A percentile compares a stretch with the other conserved stretches of the same genome.
These are phyloP conservation scores for Tetragnatha versicolor DNA, from an alignment of 1,140 invertebrate genomes.

Conservation along the genomic window DNA sequence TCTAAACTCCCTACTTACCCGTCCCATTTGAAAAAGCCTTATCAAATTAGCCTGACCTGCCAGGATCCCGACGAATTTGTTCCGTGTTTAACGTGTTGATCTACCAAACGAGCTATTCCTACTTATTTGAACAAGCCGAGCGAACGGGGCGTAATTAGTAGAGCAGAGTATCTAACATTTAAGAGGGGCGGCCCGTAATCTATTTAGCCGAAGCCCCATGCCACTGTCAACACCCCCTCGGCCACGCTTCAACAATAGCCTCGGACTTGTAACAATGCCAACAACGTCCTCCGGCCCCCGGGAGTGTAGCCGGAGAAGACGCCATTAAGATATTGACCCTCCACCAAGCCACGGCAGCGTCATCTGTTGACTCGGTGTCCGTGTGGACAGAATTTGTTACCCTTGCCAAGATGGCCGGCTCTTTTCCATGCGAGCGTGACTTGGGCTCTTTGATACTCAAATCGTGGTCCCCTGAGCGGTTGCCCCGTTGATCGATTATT, in stretches of 20 bases:
- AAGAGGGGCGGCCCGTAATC: slow-evolving; percentile 37
- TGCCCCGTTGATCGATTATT: too few species aligned
- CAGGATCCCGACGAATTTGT: slow-evolving; percentile 27
- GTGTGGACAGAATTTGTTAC: slow-evolving; percentile 51
- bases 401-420: slow-evolving; percentile 30
- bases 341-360: slow-evolving; percentile 41
- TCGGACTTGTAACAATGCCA: slow-evolving; percentile 54
- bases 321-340: slow-evolving; percentile 55
- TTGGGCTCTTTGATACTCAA: too few species aligned
- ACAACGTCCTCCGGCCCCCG: slow-evolving; percentile 44
- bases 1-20: too few species aligned
- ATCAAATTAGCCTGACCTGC: too few species aligned
- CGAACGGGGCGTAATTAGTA: slow-evolving; percentile 40
- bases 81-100: slow-evolving; percentile 51
- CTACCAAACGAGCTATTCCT: slow-evolving; percentile 26
- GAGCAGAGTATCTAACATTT: slow-evolving; percentile 47
- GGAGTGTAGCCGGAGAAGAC: slow-evolving; percentile 39
- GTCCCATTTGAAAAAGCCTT: too few species aligned
- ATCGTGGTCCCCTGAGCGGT: too few species aligned
- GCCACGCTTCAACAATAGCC: slow-evolving; percentile 40
- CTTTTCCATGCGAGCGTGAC: too few species aligned
- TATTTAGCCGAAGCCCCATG: slow-evolving; percentile 46
- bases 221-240: slow-evolving; percentile 43
- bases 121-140: slow-evolving; percentile 40
- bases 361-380: slow-evolving; percentile 36